These are phyloP conservation scores for Ceryle rudis DNA, from an alignment of 2,797 vertebrate species.

Conservation along the genomic window DNA sequence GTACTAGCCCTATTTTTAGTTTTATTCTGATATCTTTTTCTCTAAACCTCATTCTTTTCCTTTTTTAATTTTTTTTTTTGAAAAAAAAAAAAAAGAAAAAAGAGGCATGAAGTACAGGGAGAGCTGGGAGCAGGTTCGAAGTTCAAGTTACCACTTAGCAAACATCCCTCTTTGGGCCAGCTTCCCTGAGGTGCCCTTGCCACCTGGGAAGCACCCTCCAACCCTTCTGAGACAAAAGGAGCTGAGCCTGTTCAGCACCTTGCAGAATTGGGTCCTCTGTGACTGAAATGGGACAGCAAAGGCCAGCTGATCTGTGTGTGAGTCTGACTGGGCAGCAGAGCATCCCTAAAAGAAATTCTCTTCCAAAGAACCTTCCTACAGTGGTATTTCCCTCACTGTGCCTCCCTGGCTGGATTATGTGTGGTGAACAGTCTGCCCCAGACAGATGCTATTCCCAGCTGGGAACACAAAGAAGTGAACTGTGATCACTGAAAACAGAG, in stretches of 20 bases:
- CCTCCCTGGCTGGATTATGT: background rate
- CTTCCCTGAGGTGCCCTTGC: background rate
- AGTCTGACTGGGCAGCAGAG: background rate
- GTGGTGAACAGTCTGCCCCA: background rate
- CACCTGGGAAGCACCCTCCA: background rate
- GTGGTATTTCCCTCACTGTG: background rate
- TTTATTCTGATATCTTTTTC: constrained; percentile 25
- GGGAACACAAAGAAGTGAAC: background rate
- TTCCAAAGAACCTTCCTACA: background rate
- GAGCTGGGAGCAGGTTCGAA: background rate
- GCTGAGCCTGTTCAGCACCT: background rate
- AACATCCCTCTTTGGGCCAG: background rate
- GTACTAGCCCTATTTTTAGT: constrained; percentile 47
- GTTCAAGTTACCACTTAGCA: background rate
- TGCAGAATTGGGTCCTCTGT: background rate
- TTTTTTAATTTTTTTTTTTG: background rate
- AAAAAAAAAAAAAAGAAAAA: no score
- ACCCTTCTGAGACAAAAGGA: background rate
- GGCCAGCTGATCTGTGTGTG: background rate
- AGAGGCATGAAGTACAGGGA: accelerated
- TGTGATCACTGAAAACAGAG: background rate
- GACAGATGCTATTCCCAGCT: background rate
- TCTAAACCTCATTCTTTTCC: background rate
- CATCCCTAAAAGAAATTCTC: background rate
- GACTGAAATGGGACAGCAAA: background rate